phyloP scores from a whole-genome alignment of 2,888 invertebrate genomes.

The Artemia sp. region DNA sequence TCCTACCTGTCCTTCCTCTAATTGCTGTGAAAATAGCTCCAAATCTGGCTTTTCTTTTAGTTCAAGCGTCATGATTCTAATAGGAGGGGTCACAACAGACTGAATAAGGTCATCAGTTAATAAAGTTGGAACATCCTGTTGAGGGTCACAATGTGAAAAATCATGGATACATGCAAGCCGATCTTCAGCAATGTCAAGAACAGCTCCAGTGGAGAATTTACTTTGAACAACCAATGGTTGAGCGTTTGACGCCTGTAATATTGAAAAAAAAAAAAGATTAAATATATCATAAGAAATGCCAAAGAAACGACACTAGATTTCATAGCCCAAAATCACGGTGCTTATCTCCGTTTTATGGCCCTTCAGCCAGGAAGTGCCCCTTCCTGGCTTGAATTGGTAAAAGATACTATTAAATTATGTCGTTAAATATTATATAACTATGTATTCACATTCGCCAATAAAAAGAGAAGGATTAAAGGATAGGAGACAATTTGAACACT shows the following conservation, averaged over 20 bases:
- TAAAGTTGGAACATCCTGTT: background rate
- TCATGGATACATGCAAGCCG: background rate
- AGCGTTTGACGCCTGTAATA: background rate
- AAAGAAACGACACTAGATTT: no score
- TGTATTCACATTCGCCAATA: no score
- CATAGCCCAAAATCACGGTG: no score
- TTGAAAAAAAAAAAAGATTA: background rate
- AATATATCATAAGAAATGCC: background rate
- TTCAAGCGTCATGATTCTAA: background rate
- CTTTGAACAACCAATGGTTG: constrained; percentile 2
- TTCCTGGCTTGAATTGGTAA: no score
- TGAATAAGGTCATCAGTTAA: constrained; percentile 7
- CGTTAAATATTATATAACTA: no score
- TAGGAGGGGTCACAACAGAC: background rate
- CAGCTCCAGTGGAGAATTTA: background rate
- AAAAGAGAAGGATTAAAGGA: no score
- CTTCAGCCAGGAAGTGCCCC: no score
- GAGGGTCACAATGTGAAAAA: background rate
- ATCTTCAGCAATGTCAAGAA: constrained; percentile 2
- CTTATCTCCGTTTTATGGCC: no score
- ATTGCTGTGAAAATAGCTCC: background rate
- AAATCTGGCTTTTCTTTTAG: background rate
- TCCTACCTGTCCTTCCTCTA: background rate
- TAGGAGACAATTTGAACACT: no score
- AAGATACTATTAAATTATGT: no score